Evolutionary conservation across 2,797 vertebrate species (phyloP).

Genomic region (Vireo griseus): DNA sequence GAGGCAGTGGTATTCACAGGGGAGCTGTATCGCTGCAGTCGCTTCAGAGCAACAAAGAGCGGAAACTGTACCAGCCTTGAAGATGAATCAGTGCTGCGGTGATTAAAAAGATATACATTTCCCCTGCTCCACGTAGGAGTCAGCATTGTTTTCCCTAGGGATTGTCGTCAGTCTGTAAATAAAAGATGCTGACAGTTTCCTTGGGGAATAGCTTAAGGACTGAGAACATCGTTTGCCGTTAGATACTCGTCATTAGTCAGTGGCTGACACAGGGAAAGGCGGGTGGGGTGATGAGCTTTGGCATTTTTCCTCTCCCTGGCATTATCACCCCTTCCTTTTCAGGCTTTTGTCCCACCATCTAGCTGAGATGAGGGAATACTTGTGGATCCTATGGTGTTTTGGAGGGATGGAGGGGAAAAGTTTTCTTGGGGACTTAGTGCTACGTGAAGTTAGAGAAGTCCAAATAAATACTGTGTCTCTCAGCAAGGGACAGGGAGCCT

Average conservation of each 20-base stretch:
- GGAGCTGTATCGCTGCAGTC: constrained; percentile 9
- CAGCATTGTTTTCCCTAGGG: background rate
- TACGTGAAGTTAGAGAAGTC: background rate
- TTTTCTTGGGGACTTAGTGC: background rate
- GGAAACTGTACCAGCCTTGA: background rate
- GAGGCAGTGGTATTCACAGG: background rate
- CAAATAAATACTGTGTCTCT: background rate
- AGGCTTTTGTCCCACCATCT: background rate
- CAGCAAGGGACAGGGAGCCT: background rate
- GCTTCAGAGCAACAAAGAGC: constrained; percentile 10
- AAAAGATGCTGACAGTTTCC: constrained; percentile 7
- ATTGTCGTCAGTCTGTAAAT: constrained; percentile 25
- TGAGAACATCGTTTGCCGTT: background rate
- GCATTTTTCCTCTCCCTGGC: background rate
- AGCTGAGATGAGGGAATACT: background rate
- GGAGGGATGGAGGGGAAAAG: background rate
- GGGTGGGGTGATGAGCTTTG: background rate
- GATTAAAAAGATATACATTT: constrained; percentile 28
- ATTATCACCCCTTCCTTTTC: background rate
- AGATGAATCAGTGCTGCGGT: background rate
- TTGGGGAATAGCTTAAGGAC: constrained; percentile 2
- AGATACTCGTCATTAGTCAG: background rate
- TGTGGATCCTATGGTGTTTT: background rate
- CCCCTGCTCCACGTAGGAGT: background rate
- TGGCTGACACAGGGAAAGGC: background rate